Base-by-base conservation (phyloP, 1,140 invertebrate species). In the Rhyacophila brunnea region DNA sequence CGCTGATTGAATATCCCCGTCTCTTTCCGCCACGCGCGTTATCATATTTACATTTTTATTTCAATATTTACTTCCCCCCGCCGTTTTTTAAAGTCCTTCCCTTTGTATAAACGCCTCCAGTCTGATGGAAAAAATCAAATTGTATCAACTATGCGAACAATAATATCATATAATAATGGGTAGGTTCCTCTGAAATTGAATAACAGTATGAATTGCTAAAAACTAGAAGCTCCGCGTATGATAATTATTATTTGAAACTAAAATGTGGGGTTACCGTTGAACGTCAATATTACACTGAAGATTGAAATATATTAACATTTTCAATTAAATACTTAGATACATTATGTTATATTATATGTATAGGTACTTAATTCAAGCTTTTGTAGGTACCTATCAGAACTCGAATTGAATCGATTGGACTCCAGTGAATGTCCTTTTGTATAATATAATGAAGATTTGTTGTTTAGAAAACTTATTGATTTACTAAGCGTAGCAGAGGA, bases 131-230 rank as follows among this genome's bases (percentile, higher is more conserved):
- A 54, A 53, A 60, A 64, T 60, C 57, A 64, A 64, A 64, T 58
- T 64, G 62, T 64, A 64, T 64, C 62, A 64, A 56, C 53, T 64
- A 55, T 59, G 44, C 15, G 59, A 63, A 64, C 23, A 28, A 28
- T 28, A 28, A 28, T 28, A 28, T 28, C 9, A n/a, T n/a, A n/a
- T 46, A 46, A 64, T 64, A 64, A 64, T 64, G 45, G 62, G 60
- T 60, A 59, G 62, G 62, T 60, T 43, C 44, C 51, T 57, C 57
- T 64, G 62, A 60, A 64, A 64, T 64, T 64, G 62, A 64, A 64
- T 64, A 60, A 52, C 38, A 55, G 38, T 64, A 64, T 64, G 62
- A 64, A 64, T 64, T 43, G 62, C 62, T 42, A 53, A 64, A 60
- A 64, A 64, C 23, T 48, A 42, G 38, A 64, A 28, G 23, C 23